These are phyloP conservation scores for Melanotaenia duboulayi DNA, from an alignment of 2,113 vertebrate genomes.

Conservation along the genomic window DNA sequence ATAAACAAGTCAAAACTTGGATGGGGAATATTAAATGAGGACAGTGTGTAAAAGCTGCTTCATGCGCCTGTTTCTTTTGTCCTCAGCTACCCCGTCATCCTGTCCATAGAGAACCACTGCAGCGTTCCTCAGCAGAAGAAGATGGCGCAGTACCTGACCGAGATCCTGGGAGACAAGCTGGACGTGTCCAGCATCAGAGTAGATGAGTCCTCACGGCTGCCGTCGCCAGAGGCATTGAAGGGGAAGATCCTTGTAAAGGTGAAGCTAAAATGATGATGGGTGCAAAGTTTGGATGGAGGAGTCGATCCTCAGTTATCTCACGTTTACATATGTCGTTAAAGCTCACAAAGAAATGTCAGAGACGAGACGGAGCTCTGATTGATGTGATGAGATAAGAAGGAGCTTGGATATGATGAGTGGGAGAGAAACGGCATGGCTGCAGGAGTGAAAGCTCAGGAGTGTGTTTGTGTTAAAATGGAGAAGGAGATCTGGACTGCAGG, in stretches of 20 bases:
- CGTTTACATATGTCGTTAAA: slow-evolving; percentile 1
- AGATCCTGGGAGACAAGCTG: slow-evolving; percentile 94
- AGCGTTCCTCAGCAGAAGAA: slow-evolving; percentile 96
- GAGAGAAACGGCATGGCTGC: not conserved
- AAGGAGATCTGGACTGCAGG: no score
- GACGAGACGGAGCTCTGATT: slow-evolving; percentile 2
- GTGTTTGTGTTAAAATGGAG: no score
- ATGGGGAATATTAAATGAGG: no score
- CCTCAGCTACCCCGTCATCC: slow-evolving; percentile 92
- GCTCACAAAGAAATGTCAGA: slow-evolving; percentile 35
- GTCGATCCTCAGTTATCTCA: slow-evolving; percentile 20
- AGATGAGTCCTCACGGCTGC: slow-evolving; percentile 84
- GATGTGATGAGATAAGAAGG: slow-evolving; percentile 12
- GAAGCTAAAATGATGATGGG: not conserved
- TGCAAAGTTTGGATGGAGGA: slow-evolving; percentile 2
- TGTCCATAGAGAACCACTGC: slow-evolving; percentile 98
- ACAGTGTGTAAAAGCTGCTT: not conserved
- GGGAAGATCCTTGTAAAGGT: slow-evolving; percentile 98
- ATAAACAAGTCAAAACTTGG: no score
- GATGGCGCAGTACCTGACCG: slow-evolving; percentile 94
- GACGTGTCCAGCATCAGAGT: slow-evolving; percentile 87
- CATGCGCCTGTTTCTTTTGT: not conserved
- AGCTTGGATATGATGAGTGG: not conserved
- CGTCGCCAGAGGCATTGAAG: slow-evolving; percentile 91
- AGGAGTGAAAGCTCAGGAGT: not conserved